Base-by-base conservation (phyloP, 2,797 vertebrate genomes). In the Gymnothorax javanicus region DNA sequence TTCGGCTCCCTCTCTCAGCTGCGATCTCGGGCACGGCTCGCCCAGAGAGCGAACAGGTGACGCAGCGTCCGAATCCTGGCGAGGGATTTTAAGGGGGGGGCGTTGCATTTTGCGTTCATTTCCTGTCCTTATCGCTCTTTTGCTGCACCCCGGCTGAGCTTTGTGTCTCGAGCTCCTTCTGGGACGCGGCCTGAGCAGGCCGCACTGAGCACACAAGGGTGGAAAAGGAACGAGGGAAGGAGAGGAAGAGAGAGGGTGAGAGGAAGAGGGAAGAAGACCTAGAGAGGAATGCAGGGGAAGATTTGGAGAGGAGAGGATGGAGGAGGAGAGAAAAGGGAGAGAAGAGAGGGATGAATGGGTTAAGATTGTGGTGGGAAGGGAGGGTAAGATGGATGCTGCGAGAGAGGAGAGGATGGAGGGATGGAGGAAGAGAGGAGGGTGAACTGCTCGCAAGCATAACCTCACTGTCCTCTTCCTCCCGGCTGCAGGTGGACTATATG, bases 401-500 rank as follows among this genome's bases (percentile, higher is more conserved):
- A 64, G 17, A 20, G 62, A 23, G 17, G 62, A 64, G 23, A 64
- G 20, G 5, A n/a, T 64, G 23, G 62, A 64, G 62, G 62, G 59
- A 62, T 62, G n/a, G 62, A 23, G 62, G 6, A 3, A 59, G 58
- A 59, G 58, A 62, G 8, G 20, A 17, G 59, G 20, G 59, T 3
- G 59, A 62, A 62, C 3, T 3, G 59, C 59, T 15, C 20, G 62
- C 20, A 6, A 8, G 11, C 7, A 23, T 67, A n/a, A 67, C 2
- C 67, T 8, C 27, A 9, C 25, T 20, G 8, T 33, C 7, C 17
- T 75, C 27, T 77, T 7, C 59, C 23, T 20, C 7, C 73, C 20
- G 8, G 23, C 79, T 23, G 17, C 85, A 97, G 97, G 97, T 97
- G 91, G 97, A 97, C 95, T 97, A 97, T 90, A 96, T 97, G 95